Evolutionary conservation across 2,797 vertebrate species (phyloP), one percentile per base, ranked within the genome.

Genomic region (Emydoidea blandingii): DNA sequence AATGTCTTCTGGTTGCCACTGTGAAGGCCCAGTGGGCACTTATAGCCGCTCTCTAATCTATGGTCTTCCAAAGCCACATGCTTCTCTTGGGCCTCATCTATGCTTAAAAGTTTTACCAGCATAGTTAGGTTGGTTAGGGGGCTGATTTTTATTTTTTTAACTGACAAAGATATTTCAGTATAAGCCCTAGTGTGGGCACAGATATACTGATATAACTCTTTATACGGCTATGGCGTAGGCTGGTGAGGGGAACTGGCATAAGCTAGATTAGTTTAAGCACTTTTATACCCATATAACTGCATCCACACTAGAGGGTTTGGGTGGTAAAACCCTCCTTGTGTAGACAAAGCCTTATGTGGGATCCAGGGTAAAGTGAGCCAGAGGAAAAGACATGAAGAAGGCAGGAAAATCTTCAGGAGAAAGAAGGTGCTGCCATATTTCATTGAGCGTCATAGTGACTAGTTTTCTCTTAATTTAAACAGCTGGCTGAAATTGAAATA

Each of bases 331-430:
- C 72, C 11, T 68, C 3, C 1, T 9, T 0, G 0, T 1, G 0
- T 49, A 37, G 53, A 29, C 27, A 14, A n/a, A 14, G 27, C 0
- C 0, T 15, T 31, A 5, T 8, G 19, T 83, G 81, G 23, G 50
- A 4, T 29, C 78, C 23, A 29, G 76, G 27, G 15, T 80, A 52
- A n/a, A 0, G 34, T 56, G 12, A 1, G 4, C 5, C 57, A 14
- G 68, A 47, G 44, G 50, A 41, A 4, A 6, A 76, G 41, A 27
- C 31, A 37, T 0, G 0, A 57, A 14, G 34, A 31, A 41, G 47
- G 1, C 57, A 74, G 6, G 44, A 86, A 25, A 12, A 80, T 85
- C 29, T 44, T 34, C 52, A 15, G 16, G 37, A n/a, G 37, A 6
- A 85, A 81, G 18, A 54, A 31, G 8, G 2, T 37, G 14, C 80